These are phyloP conservation scores for Sigmodon hispidus DNA, from an alignment of 2,113 vertebrate species.

Conservation along the genomic window DNA sequence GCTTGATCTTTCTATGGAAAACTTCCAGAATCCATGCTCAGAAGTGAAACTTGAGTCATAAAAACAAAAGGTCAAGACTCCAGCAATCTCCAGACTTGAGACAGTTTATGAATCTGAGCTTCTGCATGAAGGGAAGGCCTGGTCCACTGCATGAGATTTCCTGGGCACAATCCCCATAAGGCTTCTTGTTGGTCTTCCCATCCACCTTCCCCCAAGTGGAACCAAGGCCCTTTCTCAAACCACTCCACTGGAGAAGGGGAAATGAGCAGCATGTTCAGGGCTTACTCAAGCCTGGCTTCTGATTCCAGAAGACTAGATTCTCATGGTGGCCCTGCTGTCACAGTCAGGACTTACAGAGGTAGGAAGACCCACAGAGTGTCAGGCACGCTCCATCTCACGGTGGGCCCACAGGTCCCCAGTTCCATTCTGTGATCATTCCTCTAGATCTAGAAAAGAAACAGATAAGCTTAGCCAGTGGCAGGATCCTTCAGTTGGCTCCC, in stretches of 20 bases:
- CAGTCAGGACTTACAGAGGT: background rate
- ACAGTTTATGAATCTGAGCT: background rate
- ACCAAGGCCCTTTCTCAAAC: too few species aligned
- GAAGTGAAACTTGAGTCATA: background rate
- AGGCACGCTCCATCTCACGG: background rate
- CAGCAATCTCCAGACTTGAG: background rate
- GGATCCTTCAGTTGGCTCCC: background rate
- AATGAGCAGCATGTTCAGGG: accelerated
- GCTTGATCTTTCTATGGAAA: background rate
- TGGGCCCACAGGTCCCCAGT: background rate
- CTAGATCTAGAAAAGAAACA: background rate
- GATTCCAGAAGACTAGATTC: background rate
- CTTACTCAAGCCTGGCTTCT: background rate
- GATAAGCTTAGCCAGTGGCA: background rate
- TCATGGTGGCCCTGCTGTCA: background rate
- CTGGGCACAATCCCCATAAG: too few species aligned
- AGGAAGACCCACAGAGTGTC: background rate
- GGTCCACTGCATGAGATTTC: background rate
- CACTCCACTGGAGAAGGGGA: background rate
- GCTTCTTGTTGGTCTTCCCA: background rate
- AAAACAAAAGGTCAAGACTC: background rate
- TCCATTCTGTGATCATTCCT: background rate
- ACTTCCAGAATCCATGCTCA: background rate
- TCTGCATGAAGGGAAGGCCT: too few species aligned
- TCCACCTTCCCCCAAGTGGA: too few species aligned